Conservation (phyloP, 1,140 invertebrate genomes). For the Megalopta genalis region DNA sequence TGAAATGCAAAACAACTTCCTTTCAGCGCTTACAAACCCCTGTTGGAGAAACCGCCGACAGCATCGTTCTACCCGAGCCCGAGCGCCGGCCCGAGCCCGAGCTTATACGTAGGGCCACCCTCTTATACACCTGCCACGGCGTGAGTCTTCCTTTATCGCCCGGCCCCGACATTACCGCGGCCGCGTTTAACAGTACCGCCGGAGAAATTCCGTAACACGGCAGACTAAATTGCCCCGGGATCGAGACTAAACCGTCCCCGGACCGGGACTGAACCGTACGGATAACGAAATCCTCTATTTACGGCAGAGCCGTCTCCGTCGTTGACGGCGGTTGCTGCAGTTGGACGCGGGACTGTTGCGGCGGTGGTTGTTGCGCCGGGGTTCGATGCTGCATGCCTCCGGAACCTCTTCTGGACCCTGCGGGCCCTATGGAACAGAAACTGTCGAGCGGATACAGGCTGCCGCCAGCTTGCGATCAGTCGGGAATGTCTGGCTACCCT, state of each 20-base stretch:
- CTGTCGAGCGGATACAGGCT: neutral
- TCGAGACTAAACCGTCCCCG: neutral
- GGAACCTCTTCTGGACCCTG: neutral
- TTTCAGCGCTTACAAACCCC: slow-evolving; percentile 24
- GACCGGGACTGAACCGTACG: neutral
- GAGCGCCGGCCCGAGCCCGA: neutral
- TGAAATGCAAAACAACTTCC: too few species aligned
- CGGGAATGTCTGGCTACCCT: neutral
- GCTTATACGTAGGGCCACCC: neutral
- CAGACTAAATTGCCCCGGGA: too few species aligned
- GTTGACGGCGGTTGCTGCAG: slow-evolving; percentile 9
- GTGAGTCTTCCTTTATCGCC: neutral
- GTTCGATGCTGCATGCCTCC: neutral
- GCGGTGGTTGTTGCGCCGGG: slow-evolving; percentile 21
- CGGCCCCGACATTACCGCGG: neutral
- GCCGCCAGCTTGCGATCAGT: neutral
- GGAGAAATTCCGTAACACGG: neutral
- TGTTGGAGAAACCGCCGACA: neutral
- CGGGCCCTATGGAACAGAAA: neutral
- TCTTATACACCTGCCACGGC: neutral
- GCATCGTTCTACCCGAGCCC: neutral
- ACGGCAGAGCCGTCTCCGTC: neutral
- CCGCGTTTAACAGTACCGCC: too few species aligned
- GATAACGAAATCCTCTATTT: slow-evolving; percentile 14
- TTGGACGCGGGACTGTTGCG: slow-evolving; percentile 38